Conservation (phyloP, 2,797 vertebrate species). For the Spondyliosoma cantharus region DNA sequence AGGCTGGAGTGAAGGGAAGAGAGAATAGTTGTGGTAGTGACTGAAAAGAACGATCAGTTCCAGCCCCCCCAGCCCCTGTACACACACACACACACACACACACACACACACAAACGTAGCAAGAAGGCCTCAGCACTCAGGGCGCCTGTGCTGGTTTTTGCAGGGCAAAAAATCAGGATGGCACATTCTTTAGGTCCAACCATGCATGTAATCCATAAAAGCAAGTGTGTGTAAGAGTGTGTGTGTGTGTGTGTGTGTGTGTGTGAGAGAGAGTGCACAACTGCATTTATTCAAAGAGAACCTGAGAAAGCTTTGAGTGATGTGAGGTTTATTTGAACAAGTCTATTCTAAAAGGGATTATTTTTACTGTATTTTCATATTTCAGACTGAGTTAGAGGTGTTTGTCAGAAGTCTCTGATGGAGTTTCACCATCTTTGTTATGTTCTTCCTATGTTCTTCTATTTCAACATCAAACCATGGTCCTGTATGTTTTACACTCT, state of each 20-base stretch:
- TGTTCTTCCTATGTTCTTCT: not conserved
- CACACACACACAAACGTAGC: conserved; percentile 7
- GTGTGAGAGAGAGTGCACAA: not conserved
- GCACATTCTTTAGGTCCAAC: conserved; percentile 71
- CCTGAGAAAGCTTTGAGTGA: conserved; percentile 17
- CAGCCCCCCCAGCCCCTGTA: conserved; percentile 15
- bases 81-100: conserved; percentile 14
- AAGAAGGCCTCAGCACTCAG: conserved; percentile 53
- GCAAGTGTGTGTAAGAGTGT: conserved; percentile 12
- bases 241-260: conserved; percentile 9
- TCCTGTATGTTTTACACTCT: not conserved
- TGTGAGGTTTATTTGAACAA: not conserved
- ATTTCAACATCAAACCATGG: not conserved
- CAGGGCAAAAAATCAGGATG: conserved; percentile 71
- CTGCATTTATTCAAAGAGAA: conserved; percentile 20
- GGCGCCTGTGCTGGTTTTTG: conserved; percentile 49
- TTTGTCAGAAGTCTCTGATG: not conserved
- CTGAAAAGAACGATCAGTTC: conserved; percentile 64
- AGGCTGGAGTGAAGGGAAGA: conserved; percentile 57
- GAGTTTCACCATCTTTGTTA: not conserved
- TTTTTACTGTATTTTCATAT: not conserved
- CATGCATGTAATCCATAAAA: conserved; percentile 70
- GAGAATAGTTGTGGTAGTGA: conserved; percentile 65
- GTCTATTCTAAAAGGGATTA: not conserved
- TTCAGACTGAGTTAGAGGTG: not conserved